Evolutionary conservation across 2,888 invertebrate genomes (phyloP).

Genomic region (Coelopa pilipes): DNA sequence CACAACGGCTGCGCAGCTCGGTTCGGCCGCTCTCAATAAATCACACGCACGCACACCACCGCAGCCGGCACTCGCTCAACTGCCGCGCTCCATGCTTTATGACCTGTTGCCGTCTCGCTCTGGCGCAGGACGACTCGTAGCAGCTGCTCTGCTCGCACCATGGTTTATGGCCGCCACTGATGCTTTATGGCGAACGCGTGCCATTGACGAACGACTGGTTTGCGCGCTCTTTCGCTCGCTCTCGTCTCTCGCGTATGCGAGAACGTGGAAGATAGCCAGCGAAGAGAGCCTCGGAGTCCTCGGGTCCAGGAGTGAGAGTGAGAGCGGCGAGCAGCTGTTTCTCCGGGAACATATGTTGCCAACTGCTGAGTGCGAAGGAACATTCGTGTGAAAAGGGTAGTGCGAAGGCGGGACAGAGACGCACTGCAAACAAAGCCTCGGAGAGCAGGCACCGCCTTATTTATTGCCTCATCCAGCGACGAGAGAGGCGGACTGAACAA

Average conservation of each 20-base stretch:
- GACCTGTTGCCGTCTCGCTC: slow-evolving; percentile 44
- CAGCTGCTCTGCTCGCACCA: slow-evolving; percentile 54
- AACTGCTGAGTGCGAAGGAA: neutral
- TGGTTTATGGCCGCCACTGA: slow-evolving; percentile 66
- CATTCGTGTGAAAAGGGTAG: slow-evolving; percentile 43
- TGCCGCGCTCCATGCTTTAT: slow-evolving; percentile 45
- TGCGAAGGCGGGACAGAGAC: slow-evolving; percentile 17
- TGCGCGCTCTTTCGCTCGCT: slow-evolving; percentile 45
- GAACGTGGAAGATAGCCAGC: no score
- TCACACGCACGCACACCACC: slow-evolving; percentile 44
- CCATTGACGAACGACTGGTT: slow-evolving; percentile 42
- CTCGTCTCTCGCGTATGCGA: neutral
- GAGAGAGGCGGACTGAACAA: no score
- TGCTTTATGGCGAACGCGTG: slow-evolving; percentile 63
- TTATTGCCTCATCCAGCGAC: slow-evolving; percentile 30
- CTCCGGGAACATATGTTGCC: slow-evolving; percentile 53
- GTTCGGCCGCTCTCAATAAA: slow-evolving; percentile 46
- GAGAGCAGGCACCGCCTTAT: slow-evolving; percentile 60
- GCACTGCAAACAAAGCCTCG: slow-evolving; percentile 38
- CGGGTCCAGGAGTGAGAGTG: slow-evolving; percentile 5
- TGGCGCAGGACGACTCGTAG: slow-evolving; percentile 7
- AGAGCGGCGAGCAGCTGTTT: slow-evolving; percentile 54
- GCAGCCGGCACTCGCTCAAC: slow-evolving; percentile 5
- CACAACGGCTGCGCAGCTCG: slow-evolving; percentile 10
- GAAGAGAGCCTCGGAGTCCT: neutral